Evolutionary conservation across 2,797 vertebrate species (phyloP).

Genomic region (Schizothorax lantsangensis): DNA sequence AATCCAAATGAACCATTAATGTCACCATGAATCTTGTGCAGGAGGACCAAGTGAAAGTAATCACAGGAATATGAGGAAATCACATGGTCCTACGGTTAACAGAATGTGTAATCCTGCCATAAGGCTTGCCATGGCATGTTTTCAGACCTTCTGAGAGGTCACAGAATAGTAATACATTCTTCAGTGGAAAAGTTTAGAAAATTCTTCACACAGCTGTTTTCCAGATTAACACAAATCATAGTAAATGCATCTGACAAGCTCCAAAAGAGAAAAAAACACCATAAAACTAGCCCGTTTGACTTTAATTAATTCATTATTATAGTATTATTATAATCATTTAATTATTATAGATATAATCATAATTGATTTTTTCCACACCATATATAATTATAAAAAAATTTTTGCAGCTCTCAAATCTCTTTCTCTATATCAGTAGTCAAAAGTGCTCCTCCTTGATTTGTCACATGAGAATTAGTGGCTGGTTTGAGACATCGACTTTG

Average conservation of each 20-base stretch:
- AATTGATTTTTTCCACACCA: background rate
- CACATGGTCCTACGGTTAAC: slow-evolving; percentile 65
- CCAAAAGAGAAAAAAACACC: background rate
- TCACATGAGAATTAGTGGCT: background rate
- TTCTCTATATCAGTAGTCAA: background rate
- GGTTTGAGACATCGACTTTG: background rate
- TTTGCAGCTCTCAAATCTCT: background rate
- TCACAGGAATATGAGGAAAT: slow-evolving; percentile 62
- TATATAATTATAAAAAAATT: too few species aligned
- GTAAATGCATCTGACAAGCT: background rate
- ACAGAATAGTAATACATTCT: background rate
- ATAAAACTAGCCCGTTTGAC: background rate
- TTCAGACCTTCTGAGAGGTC: background rate
- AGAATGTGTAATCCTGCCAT: slow-evolving; percentile 39
- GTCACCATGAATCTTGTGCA: background rate
- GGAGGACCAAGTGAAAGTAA: slow-evolving; percentile 7
- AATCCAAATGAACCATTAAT: background rate
- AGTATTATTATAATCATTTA: background rate
- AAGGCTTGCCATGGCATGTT: slow-evolving; percentile 40
- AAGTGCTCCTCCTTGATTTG: background rate
- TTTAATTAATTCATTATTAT: background rate
- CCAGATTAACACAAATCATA: background rate
- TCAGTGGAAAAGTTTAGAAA: background rate
- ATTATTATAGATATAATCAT: background rate
- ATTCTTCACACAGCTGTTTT: background rate